Evolutionary conservation across 2,113 vertebrate species (phyloP), one percentile per base, ranked within the genome.

Genomic region (Riparia riparia): DNA sequence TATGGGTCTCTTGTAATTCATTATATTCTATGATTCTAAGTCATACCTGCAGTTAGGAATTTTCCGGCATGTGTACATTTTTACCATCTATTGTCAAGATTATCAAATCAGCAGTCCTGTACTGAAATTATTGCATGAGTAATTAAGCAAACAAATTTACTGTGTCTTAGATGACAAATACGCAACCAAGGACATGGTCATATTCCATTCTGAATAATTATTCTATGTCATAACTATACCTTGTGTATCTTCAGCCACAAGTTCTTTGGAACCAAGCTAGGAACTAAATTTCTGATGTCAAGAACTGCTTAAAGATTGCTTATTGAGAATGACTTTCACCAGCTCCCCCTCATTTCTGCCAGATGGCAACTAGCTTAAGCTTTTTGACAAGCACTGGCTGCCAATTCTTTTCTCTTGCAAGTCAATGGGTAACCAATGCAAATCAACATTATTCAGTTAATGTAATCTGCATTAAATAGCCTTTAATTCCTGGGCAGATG

Each of bases 231-330:
- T 81, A 94, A 78, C 32, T 49, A 9, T 19, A 82, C 22, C 13
- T 86, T 50, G 42, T 18, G 6, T 42, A 61, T 29, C 31, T 87
- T 91, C 81, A 93, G 31, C 41, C 79, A 76, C n/a, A 84, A 31
- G 18, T 8, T 78, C 4, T 60, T 24, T 10, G 42, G 72, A 86
- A 71, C 24, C 51, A 71, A 91, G 68, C 41, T 90, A 58, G 21
- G 41, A 92, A 68, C 18, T 94, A 86, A 63, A 84, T 84, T 95
- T 92, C 56, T 66, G 47, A 44, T 95, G 64, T 93, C 61, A 91
- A 68, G 66, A 87, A 51, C 28, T 89, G 51, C 65, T 82, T 60
- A 61, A 88, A 71, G 70, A 86, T 56, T 93, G 49, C 41, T 91
- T n/a, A 91, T 47, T 65, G 73, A 81, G 57, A 94, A 82, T 78